Base-by-base conservation (phyloP, 2,888 invertebrate species). In the Epicampocera succincta region DNA sequence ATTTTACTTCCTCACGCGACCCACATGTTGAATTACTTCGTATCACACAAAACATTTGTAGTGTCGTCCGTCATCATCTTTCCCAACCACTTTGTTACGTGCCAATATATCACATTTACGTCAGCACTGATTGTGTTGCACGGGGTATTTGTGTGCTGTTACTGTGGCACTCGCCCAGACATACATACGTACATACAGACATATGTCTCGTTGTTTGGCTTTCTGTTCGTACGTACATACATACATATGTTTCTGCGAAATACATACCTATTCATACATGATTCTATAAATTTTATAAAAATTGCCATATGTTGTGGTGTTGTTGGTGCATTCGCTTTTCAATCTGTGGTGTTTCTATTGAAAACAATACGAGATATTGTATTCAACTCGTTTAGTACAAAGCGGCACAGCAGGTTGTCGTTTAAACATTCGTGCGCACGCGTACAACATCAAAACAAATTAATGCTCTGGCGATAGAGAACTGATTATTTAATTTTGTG, bases 401-500 rank as follows among this genome's bases (percentile, higher is more conserved):
- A 76, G 61, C 61, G 46, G 72, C 82, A 65, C 82, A 82, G 82
- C 82, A 82, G 82, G 83, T 72, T 77, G 81, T 81, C 83, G 72
- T 77, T 82, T 83, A 40, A 56, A 77, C 79, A 85, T 88, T 88
- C 88, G 88, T 88, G 89, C 89, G 89, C 89, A 88, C 89, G 88
- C 88, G 89, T 87, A 86, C 82, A 87, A 88, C 89, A 87, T 89
- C 89, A 89, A 86, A 89, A 87, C 89, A 87, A 89, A 89, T 89
- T 89, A 89, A 87, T 86, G 84, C 86, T 86, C 85, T 86, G 87
- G 86, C 87, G 84, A 71, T 85, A 84, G 80, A 85, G 85, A 87
- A 86, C 89, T 89, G 89, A 89, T 88, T 88, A 88, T 89, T 88
- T 85, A 89, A 89, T 88, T 88, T 87, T 86, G 84, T 80, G 38